Evolutionary conservation across 2,797 vertebrate species (phyloP).

Genomic region (Lacerta viridis): DNA sequence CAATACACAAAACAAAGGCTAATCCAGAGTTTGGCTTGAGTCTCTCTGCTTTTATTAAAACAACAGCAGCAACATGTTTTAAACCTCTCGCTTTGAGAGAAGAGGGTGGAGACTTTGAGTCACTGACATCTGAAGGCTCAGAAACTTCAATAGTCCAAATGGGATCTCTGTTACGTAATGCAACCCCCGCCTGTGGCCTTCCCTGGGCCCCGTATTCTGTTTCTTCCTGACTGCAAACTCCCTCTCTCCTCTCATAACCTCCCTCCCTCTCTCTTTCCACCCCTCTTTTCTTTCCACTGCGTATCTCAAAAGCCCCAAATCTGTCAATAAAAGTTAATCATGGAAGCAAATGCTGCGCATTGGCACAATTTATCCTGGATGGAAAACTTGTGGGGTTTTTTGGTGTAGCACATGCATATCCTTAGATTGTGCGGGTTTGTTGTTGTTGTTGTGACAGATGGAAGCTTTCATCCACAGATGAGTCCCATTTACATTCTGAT

Average conservation of each 20-base stretch:
- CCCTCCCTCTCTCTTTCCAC: neutral
- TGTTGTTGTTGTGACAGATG: slow-evolving; percentile 18
- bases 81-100: neutral
- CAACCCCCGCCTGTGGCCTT: neutral
- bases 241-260: neutral
- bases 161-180: neutral
- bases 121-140: neutral
- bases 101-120: neutral
- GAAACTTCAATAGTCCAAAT: neutral
- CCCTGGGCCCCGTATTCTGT: neutral
- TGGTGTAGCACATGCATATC: neutral
- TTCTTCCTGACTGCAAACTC: neutral
- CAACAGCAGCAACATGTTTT: neutral
- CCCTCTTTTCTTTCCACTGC: neutral
- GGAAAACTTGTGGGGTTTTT: slow-evolving; percentile 2
- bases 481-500: slow-evolving; percentile 34
- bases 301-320: neutral
- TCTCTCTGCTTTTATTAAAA: neutral
- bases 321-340: slow-evolving; percentile 17
- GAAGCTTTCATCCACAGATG: slow-evolving; percentile 6
- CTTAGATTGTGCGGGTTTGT: slow-evolving; percentile 5
- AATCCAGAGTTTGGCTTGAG: neutral
- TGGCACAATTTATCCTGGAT: neutral
- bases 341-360: neutral
- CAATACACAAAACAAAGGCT: neutral